A percentile compares a stretch with the other conserved stretches of the same genome.
These are phyloP conservation scores for Psilanteris sp. DNA, from an alignment of 1,140 invertebrate genomes.

Conservation along the genomic window DNA sequence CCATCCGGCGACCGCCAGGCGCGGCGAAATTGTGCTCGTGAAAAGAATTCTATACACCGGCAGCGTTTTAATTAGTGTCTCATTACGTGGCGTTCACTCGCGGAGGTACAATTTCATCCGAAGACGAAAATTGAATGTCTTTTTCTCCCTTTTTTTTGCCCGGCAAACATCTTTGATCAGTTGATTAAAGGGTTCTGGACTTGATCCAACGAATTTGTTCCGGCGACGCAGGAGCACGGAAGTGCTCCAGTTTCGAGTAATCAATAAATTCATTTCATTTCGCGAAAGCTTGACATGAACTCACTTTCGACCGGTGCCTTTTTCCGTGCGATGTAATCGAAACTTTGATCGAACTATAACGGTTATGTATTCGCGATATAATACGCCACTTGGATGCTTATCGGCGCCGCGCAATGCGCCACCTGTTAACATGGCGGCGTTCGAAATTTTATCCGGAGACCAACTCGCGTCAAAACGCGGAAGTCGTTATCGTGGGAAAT, in stretches of 20 bases:
- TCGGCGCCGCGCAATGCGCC: conserved; percentile 20
- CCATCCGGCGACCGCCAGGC: no score
- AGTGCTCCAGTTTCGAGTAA: conserved; percentile 56
- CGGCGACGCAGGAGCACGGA: conserved; percentile 30
- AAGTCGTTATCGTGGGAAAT: no score
- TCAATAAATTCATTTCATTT: conserved; percentile 64
- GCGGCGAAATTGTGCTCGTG: no score
- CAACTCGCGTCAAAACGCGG: not conserved
- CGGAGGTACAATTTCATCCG: conserved; percentile 31
- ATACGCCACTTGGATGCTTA: conserved; percentile 26
- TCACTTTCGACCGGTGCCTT: conserved; percentile 30
- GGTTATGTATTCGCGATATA: conserved; percentile 23
- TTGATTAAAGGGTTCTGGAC: conserved; percentile 62
- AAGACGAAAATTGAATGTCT: conserved; percentile 52
- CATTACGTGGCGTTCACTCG: conserved; percentile 15
- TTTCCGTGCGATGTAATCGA: conserved; percentile 11
- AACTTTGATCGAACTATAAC: conserved; percentile 31
- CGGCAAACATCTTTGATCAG: conserved; percentile 63
- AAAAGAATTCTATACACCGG: conserved; percentile 13
- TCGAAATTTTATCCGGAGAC: not conserved
- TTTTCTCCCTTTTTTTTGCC: conserved; percentile 24
- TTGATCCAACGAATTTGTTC: conserved; percentile 60
- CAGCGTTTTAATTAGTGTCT: conserved; percentile 34
- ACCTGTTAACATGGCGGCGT: conserved; percentile 11
- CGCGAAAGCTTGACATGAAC: conserved; percentile 53